Evolutionary conservation across 1,140 invertebrate species (phyloP), one percentile per base, ranked within the genome.

Genomic region (Macrostomum lignano): DNA sequence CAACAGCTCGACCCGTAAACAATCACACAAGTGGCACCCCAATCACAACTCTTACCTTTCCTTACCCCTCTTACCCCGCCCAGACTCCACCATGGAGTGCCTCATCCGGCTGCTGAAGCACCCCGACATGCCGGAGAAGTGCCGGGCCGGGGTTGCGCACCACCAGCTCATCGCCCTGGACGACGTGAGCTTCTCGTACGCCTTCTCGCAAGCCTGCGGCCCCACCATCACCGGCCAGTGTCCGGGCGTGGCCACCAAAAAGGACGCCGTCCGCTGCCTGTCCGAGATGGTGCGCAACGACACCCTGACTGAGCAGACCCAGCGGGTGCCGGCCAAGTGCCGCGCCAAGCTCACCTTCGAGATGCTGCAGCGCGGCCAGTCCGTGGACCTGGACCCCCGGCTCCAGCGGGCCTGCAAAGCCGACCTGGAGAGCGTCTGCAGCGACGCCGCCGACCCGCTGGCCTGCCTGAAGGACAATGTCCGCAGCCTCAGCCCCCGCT

Each of bases 41-140:
- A n/a, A n/a, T n/a, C n/a, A n/a, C n/a, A n/a, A n/a, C n/a, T n/a
- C n/a, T n/a, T n/a, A n/a, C n/a, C n/a, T n/a, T n/a, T n/a, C n/a
- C n/a, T n/a, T n/a, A n/a, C n/a, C n/a, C n/a, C n/a, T n/a, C n/a
- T n/a, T n/a, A n/a, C n/a, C n/a, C n/a, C n/a, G n/a, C n/a, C n/a
- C n/a, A n/a, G n/a, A n/a, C n/a, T n/a, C n/a, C n/a, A n/a, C n/a
- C n/a, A n/a, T 94, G 68, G 73, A 84, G 26, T 96, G 86, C 57
- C 61, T 96, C 3, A 77, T 94, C 35, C 61, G 70, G 35, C 71
- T 84, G 46, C 94, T 94, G 62, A 78, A 82, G 54, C 70, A 81
- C 43, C 64, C 68, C 3, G 55, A 62, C 23, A 65, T 65, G 55
- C 47, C 50, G 61, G 33, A 66, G 3, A 81, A 86, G 52, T 96